A percentile compares a stretch with the other conserved stretches of the same genome.
Conservation (phyloP, 1,140 invertebrate species). For the fruit fly (Drosophila melanogaster) region Release_6_plus_ISO1_MT NC_004354.4:7596501-7597000, state of each 20-base stretch:
- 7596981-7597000: constrained; percentile 11
- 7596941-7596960: constrained; percentile 37
- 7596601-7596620: neutral
- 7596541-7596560: constrained; percentile 19
- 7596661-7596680: neutral
- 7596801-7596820: constrained; percentile 1
- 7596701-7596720: neutral
- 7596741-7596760: constrained; percentile 8
- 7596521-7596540: constrained; percentile 25
- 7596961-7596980: constrained; percentile 46
- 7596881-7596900: constrained; percentile 3
- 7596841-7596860: constrained; percentile 17
- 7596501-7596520: constrained; percentile 26
- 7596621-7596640: neutral
- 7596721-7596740: neutral
- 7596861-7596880: constrained; percentile 21
- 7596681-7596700: neutral
- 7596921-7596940: constrained; percentile 30
- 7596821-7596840: constrained; percentile 1
- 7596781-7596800: neutral
- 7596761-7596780: constrained; percentile 7
- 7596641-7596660: neutral
- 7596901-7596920: neutral
- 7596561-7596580: constrained; percentile 15
- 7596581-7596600: neutral